These are phyloP conservation scores for Pituophis catenifer DNA, from an alignment of 2,113 vertebrate species.

Conservation along the genomic window DNA sequence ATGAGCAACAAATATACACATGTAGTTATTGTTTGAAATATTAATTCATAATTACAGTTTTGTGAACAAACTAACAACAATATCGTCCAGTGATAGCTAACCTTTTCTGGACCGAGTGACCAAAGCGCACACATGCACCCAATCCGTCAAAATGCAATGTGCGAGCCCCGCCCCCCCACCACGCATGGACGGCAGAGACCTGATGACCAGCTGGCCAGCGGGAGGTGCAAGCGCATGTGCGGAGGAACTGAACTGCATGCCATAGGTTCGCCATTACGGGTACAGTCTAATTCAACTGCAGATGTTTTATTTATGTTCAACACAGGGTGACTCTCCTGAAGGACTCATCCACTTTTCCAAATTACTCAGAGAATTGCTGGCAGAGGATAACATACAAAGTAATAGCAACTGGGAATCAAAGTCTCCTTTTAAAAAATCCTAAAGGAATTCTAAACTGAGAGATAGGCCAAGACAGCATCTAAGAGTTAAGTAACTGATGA, in stretches of 20 bases:
- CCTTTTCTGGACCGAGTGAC: too few relatives aligned
- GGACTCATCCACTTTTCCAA: not conserved
- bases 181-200: too few relatives aligned
- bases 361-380: not conserved
- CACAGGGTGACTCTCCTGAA: not conserved
- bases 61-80: not conserved
- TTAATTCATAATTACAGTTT: not conserved
- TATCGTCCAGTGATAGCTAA: not conserved
- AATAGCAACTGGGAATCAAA: not conserved
- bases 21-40: not conserved
- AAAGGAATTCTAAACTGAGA: not conserved
- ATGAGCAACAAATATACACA: conserved; percentile 16
- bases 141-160: too few relatives aligned
- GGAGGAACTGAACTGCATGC: too few relatives aligned
- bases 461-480: not conserved
- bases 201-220: too few relatives aligned
- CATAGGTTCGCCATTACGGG: too few relatives aligned
- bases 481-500: not conserved
- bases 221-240: too few relatives aligned
- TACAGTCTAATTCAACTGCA: not conserved
- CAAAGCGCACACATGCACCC: too few relatives aligned
- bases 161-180: too few relatives aligned
- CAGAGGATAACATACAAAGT: not conserved
- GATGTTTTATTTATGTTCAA: not conserved
- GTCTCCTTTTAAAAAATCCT: not conserved